These are phyloP conservation scores for Papilio elwesi DNA, from an alignment of 2,888 invertebrate genomes.

Conservation along the genomic window DNA sequence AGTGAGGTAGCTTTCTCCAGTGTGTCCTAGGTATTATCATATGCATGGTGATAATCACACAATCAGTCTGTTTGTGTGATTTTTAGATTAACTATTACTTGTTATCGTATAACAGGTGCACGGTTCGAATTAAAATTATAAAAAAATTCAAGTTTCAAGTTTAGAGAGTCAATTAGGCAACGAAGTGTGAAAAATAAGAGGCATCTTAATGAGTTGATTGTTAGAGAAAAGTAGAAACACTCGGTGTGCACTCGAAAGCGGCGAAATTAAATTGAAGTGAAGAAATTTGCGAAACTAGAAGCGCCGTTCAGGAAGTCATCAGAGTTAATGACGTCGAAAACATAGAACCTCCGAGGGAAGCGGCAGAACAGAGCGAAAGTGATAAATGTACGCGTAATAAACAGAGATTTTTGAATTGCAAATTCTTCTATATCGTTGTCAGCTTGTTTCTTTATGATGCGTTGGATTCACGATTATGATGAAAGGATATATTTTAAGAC, in stretches of 20 bases:
- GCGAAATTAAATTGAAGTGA: constrained; percentile 36
- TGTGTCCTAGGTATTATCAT: too few relatives aligned
- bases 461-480: too few relatives aligned
- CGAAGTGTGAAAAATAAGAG: constrained; percentile 29
- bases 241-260: constrained; percentile 16
- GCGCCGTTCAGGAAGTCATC: constrained; percentile 31
- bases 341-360: constrained; percentile 3
- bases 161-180: constrained; percentile 24
- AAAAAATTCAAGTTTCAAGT: constrained; percentile 12
- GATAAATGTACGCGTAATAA: constrained; percentile 13
- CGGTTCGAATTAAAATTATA: not conserved
- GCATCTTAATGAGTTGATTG: constrained; percentile 35
- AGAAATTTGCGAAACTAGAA: constrained; percentile 29
- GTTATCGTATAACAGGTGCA: too few relatives aligned
- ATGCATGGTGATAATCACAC: too few relatives aligned
- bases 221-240: constrained; percentile 30
- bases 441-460: too few relatives aligned
- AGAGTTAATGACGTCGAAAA: constrained; percentile 34
- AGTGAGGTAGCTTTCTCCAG: too few relatives aligned
- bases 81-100: too few relatives aligned
- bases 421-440: too few relatives aligned
- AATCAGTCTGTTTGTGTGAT: too few relatives aligned
- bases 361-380: constrained; percentile 24
- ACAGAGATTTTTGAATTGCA: constrained; percentile 26
- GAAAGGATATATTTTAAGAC: too few relatives aligned